Evolutionary conservation across 2,888 invertebrate species (phyloP).

Genomic region (Andrena marginata): DNA sequence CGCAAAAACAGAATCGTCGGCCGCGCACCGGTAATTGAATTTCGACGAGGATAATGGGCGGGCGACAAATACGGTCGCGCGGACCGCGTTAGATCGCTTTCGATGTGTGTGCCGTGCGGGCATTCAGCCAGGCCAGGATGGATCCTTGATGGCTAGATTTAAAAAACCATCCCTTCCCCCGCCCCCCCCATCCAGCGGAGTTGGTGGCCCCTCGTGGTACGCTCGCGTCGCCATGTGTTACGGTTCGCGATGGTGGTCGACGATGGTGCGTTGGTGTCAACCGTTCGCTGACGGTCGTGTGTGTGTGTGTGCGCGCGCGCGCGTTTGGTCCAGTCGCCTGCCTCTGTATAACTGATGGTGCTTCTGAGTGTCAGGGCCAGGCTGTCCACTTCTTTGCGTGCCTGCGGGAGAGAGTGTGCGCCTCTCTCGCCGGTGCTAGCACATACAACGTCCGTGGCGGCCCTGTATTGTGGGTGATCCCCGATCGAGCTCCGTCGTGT

Average conservation of each 20-base stretch:
- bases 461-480: constrained; percentile 52
- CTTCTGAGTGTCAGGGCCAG: constrained; percentile 84
- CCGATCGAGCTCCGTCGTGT: constrained; percentile 38
- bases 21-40: constrained; percentile 73
- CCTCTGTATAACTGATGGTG: constrained; percentile 84
- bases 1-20: constrained; percentile 67
- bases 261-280: constrained; percentile 26
- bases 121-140: constrained; percentile 79
- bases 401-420: constrained; percentile 61
- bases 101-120: constrained; percentile 74
- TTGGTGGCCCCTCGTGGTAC: constrained; percentile 50
- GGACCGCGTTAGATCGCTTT: constrained; percentile 74
- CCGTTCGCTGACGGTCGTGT: neutral
- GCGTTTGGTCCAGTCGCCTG: constrained; percentile 73
- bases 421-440: constrained; percentile 15
- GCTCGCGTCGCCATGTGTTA: constrained; percentile 73
- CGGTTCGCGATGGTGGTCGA: constrained; percentile 60
- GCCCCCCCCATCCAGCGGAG: constrained; percentile 60
- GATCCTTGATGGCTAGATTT: constrained; percentile 80
- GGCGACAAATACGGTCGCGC: constrained; percentile 73
- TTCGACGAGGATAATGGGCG: constrained; percentile 74
- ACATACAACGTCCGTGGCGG: constrained; percentile 42
- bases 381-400: constrained; percentile 82
- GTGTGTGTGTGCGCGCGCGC: constrained; percentile 29
- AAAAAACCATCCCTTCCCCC: constrained; percentile 69